Evolutionary conservation across 2,113 vertebrate genomes (phyloP).

Genomic region (Cepphus grylle): DNA sequence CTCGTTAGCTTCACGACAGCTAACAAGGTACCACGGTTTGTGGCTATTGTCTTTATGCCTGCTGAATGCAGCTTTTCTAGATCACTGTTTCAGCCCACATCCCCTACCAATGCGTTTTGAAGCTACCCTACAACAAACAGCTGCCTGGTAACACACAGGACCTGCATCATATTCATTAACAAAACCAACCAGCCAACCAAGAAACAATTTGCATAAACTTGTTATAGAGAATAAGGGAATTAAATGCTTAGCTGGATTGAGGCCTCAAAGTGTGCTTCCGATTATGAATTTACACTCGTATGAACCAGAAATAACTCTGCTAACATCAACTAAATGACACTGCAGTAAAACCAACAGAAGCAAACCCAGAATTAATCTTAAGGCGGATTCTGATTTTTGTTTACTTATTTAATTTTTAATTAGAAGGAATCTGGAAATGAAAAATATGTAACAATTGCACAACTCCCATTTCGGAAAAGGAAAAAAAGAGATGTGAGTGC

Average conservation of each 20-base stretch:
- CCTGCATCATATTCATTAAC: neutral
- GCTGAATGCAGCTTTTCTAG: neutral
- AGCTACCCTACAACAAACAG: neutral
- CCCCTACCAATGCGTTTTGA: neutral
- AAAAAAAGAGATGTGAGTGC: neutral
- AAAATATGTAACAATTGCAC: neutral
- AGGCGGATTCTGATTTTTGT: neutral
- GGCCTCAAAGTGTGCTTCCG: neutral
- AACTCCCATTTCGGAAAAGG: neutral
- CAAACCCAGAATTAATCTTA: neutral
- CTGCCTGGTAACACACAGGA: neutral
- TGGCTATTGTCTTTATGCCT: neutral
- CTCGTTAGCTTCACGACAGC: neutral
- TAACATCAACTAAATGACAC: neutral
- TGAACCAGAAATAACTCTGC: neutral
- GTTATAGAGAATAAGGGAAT: neutral
- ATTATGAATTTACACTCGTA: neutral
- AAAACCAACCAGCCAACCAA: neutral
- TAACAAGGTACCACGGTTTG: neutral
- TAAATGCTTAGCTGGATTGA: neutral
- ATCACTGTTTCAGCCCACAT: neutral
- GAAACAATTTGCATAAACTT: slow-evolving; percentile 8
- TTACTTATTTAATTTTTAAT: neutral
- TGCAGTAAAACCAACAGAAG: neutral
- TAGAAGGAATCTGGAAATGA: neutral